Evolutionary conservation across 2,888 invertebrate species (phyloP), one percentile per base, ranked within the genome.

Genomic region (Petrophora chlorosata): DNA sequence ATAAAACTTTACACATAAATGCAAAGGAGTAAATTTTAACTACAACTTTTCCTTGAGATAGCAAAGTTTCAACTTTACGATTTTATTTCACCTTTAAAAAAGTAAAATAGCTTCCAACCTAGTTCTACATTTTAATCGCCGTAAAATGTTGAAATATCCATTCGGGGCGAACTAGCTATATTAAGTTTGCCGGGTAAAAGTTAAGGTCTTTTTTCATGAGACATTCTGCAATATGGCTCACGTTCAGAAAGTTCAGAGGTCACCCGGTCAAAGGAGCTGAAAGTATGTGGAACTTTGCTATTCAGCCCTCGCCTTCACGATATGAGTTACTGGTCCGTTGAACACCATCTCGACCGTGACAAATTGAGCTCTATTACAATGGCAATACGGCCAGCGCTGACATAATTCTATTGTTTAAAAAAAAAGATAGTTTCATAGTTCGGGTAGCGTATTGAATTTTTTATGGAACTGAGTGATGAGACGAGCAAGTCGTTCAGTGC

Each of bases 201-300:
- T 82, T 82, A 45, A 59, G 69, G 58, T 68, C 66, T 73, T 79
- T 82, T 79, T 80, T 76, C 66, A 74, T 67, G 65, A 71, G 71
- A 81, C 73, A 73, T 72, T 73, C 67, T 67, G 70, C 78, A 80
- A 80, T 82, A 79, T 76, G 78, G 71, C 63, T 61, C 71, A 67
- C 71, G 74, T 73, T 71, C 61, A 50, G 57, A 68, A 79, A 79
- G 72, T 74, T 80, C 64, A 65, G 66, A 64, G 73, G 70, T 81
- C 76, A 81, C 80, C 74, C 73, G 82, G 84, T 83, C 79, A 82
- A 76, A 81, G 73, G 66, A 75, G 65, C 56, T 67, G 61, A 59
- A 75, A 73, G 74, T 79, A 78, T 77, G 74, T 69, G 64, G 64
- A 70, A 78, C 65, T 69, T 73, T 48, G 58, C 54, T 60, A 63